Percentiles rank a stretch among this genome's conserved stretches.
phyloP scores from a whole-genome alignment of 2,888 invertebrate genomes.

The Drosophila pseudotalamancana region DNA sequence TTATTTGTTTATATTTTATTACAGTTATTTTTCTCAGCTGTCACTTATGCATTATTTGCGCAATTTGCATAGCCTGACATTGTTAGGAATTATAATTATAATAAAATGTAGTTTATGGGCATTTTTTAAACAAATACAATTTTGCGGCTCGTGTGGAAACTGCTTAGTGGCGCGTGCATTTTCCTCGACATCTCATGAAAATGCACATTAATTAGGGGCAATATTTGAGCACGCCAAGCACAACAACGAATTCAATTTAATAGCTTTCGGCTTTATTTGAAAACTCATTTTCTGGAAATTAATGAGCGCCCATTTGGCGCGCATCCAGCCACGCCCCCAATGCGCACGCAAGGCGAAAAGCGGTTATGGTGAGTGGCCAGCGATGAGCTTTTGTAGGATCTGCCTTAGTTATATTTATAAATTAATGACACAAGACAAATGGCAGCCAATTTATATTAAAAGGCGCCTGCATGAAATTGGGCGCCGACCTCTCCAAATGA shows the following conservation, averaged over 20 bases:
- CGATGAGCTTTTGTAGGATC: conserved; percentile 52
- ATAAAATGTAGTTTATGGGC: not conserved
- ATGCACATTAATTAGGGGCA: conserved; percentile 72
- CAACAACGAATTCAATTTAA: conserved; percentile 62
- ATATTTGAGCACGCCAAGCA: conserved; percentile 51
- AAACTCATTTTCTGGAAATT: conserved; percentile 73
- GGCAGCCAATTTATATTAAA: conserved; percentile 69
- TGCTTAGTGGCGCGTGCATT: conserved; percentile 47
- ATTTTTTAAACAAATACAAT: conserved; percentile 20
- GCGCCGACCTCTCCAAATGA: conserved; percentile 56
- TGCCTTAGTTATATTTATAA: conserved; percentile 66
- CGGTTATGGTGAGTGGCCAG: conserved; percentile 17
- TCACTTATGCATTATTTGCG: conserved; percentile 20
- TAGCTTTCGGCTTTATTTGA: conserved; percentile 61
- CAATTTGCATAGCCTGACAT: conserved; percentile 27
- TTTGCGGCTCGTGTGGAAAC: conserved; percentile 38
- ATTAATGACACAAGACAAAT: conserved; percentile 74
- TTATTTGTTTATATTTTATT: conserved; percentile 21
- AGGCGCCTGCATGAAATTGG: conserved; percentile 60
- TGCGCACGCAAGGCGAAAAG: conserved; percentile 55
- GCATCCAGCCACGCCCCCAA: conserved; percentile 68
- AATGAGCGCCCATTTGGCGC: conserved; percentile 75
- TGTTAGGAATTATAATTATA: conserved; percentile 14
- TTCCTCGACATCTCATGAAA: conserved; percentile 24
- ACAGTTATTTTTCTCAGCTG: not conserved